Evolutionary conservation across 2,113 vertebrate species (phyloP), one percentile per base, ranked within the genome.

Genomic region (Mixornis gularis): DNA sequence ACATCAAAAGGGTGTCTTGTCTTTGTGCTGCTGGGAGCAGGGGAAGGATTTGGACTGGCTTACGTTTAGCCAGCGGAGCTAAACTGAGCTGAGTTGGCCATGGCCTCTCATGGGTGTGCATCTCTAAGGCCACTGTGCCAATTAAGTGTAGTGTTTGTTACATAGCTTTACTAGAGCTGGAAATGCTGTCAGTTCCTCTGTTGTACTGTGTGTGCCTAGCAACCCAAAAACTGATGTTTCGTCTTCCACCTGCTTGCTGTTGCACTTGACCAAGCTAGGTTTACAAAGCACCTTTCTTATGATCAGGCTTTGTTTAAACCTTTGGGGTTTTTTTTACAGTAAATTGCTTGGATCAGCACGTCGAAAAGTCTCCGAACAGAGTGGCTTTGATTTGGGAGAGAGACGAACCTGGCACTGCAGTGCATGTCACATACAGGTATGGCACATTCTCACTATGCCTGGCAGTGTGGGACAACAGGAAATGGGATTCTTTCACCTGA

Each of bases 381-480:
- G 93, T 99, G 41, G 99, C 99, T 73, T 97, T 99, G 94, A 98
- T 99, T 65, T 99, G 99, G 99, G 99, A 99, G 97, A 98, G 97
- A 85, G 99, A 99, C 80, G 98, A 99, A 60, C 98, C 97, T 17
- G 98, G 98, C 63, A 98, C 98, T 22, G 98, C 98, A 94, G 98
- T 98, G 92, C 97, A 96, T 58, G 94, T 99, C 95, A 99, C 99
- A 2, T 99, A 99, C 97, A 97, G 98, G 99, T 99, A 91, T 64
- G 89, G 49, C 38, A 41, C 62, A 34, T 82, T 71, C 48, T 62
- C 17, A 6, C 0, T 6, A 36, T 40, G 38, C 58, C 26, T 63
- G 79, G 41, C 6, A 12, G 5, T 20, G 30, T 41, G 44, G 36
- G 20, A 44, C 27, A 48, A 20, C 4, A 21, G 66, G 18, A 55